phyloP scores from a whole-genome alignment of 2,113 vertebrate species.

The Sakesphorus luctuosus region DNA sequence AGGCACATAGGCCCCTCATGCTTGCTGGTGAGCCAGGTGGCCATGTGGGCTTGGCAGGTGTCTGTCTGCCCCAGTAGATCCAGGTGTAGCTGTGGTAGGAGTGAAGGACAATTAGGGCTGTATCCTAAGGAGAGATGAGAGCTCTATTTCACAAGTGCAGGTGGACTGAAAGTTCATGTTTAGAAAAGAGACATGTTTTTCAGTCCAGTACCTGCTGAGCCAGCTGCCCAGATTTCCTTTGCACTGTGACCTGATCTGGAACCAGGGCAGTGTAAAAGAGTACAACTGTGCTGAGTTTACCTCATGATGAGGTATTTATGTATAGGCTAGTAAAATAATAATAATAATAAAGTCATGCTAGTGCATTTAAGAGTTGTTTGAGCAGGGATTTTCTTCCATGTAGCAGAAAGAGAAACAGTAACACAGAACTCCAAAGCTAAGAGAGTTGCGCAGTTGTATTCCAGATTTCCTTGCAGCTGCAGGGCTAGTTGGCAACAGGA shows the following conservation, averaged over 20 bases:
- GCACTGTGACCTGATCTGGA: not conserved
- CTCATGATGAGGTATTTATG: not conserved
- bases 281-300: not conserved
- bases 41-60: not conserved
- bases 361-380: not conserved
- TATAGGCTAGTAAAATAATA: not conserved
- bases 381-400: not conserved
- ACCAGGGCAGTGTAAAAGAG: not conserved
- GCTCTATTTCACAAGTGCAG: not conserved
- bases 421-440: not conserved
- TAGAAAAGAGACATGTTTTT: not conserved
- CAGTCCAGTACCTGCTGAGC: not conserved
- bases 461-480: not conserved
- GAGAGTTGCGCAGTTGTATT: not conserved
- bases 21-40: rapidly evolving
- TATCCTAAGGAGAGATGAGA: not conserved
- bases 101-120: not conserved
- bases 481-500: not conserved
- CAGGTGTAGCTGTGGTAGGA: not conserved
- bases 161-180: not conserved
- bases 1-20: rapidly evolving
- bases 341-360: not conserved
- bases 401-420: not conserved
- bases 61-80: not conserved
- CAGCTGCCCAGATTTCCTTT: not conserved